Percentiles rank a stretch among this genome's conserved stretches.
These are phyloP conservation scores for Coecobrya sp. DNA, from an alignment of 2,888 invertebrate genomes.

Conservation along the genomic window DNA sequence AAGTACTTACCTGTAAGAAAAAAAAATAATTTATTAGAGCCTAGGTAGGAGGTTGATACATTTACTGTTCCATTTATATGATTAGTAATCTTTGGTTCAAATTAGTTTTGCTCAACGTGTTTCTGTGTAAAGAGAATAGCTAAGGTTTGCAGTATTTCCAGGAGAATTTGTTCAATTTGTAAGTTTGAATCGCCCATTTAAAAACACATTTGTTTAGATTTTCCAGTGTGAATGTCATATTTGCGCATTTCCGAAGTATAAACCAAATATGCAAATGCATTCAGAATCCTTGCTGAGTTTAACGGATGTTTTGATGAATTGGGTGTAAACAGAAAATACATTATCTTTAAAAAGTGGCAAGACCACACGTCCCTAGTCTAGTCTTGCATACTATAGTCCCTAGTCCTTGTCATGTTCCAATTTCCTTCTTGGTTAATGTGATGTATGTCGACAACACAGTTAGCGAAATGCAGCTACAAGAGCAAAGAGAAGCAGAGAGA, in stretches of 20 bases:
- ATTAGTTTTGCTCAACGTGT: no score
- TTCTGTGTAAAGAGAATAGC: no score
- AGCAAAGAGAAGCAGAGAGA: neutral
- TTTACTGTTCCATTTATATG: no score
- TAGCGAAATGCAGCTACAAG: neutral
- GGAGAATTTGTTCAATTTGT: no score
- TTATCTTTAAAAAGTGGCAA: neutral
- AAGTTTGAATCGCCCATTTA: neutral
- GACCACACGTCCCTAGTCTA: neutral
- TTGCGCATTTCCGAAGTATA: neutral
- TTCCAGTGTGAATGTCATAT: no score
- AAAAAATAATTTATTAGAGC: no score
- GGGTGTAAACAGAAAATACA: slow-evolving; percentile 29
- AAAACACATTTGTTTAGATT: no score
- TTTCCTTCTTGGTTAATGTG: neutral
- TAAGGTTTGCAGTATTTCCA: no score
- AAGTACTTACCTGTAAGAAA: no score
- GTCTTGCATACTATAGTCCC: neutral
- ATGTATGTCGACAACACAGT: slow-evolving; percentile 22
- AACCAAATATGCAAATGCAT: neutral
- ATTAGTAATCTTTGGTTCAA: no score
- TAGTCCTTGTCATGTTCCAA: slow-evolving; percentile 13
- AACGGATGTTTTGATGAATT: slow-evolving; percentile 38
- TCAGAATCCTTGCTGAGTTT: neutral
- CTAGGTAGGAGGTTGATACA: no score